Evolutionary conservation across 1,140 invertebrate species (phyloP).

Genomic region (Cardiocondyla obscurior): DNA sequence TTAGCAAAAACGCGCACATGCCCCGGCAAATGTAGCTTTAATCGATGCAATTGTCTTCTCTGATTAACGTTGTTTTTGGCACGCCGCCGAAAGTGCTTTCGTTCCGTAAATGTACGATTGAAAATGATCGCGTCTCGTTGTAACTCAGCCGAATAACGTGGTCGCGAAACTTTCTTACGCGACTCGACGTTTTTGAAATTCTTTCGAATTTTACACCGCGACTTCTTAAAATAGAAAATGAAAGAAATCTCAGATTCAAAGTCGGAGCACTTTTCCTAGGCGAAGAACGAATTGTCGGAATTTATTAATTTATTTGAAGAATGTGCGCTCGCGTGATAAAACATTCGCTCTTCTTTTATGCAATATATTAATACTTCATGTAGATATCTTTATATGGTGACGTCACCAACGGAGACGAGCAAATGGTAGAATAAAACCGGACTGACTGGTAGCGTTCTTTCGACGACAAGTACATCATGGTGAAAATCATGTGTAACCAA

Average conservation of each 20-base stretch:
- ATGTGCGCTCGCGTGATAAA: not conserved
- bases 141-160: not conserved
- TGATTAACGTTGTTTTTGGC: conserved; percentile 69
- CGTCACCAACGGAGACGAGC: conserved; percentile 77
- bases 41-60: conserved; percentile 34
- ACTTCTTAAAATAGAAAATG: not conserved
- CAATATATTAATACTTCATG: conserved; percentile 59
- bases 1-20: not conserved
- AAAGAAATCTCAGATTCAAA: not conserved
- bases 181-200: not conserved
- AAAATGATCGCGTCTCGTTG: not conserved
- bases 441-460: conserved; percentile 82
- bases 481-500: conserved; percentile 38
- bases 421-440: conserved; percentile 81
- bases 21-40: conserved; percentile 38
- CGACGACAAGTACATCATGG: conserved; percentile 74
- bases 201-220: not conserved
- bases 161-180: not conserved
- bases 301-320: conserved; percentile 23
- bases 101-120: conserved; percentile 4
- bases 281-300: not conserved
- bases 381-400: conserved; percentile 75
- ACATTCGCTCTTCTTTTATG: conserved; percentile 4
- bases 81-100: conserved; percentile 35
- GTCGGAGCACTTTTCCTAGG: not conserved